A percentile compares a stretch with the other conserved stretches of the same genome.
These are phyloP conservation scores for Eurystomus glaucurus DNA, from an alignment of 2,797 vertebrate species.

Conservation along the genomic window DNA sequence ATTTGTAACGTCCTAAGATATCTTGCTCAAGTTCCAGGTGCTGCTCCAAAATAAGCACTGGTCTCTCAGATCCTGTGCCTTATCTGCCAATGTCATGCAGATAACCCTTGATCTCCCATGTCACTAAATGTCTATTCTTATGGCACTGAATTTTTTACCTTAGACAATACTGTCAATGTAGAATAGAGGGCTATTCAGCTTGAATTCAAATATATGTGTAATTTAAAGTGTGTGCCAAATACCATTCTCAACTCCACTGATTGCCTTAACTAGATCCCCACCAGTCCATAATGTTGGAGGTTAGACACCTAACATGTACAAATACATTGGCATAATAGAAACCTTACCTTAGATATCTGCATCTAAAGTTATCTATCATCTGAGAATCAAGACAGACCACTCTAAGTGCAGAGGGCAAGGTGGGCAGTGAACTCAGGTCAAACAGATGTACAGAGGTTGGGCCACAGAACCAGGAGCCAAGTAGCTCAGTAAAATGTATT, in stretches of 20 bases:
- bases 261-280: neutral
- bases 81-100: neutral
- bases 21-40: neutral
- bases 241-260: neutral
- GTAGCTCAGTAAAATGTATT: neutral
- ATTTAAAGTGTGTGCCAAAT: neutral
- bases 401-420: neutral
- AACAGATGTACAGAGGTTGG: neutral
- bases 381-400: neutral
- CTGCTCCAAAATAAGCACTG: neutral
- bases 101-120: neutral
- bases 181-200: neutral
- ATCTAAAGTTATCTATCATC: neutral
- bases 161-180: neutral
- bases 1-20: neutral
- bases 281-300: neutral
- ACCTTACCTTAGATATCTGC: neutral
- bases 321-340: neutral
- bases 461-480: neutral
- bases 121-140: accelerated
- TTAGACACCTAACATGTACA: neutral
- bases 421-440: neutral
- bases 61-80: neutral
- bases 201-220: neutral
- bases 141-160: neutral